phyloP scores from a whole-genome alignment of 2,797 vertebrate species.

The Prunella strophiata region DNA sequence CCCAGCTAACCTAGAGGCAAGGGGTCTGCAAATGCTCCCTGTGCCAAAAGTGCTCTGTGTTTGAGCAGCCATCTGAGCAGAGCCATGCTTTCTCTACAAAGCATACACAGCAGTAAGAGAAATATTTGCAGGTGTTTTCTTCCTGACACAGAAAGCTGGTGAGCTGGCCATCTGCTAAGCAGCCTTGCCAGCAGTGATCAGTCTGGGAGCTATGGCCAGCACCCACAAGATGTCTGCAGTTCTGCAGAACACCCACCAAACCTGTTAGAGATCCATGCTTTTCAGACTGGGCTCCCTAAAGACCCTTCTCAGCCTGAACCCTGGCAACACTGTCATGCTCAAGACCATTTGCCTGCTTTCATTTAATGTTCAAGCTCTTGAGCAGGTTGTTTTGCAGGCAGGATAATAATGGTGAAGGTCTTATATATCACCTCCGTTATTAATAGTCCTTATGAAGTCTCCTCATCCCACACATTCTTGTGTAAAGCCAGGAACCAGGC shows the following conservation, averaged over 20 bases:
- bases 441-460: not conserved
- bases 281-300: not conserved
- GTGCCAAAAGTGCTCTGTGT: not conserved
- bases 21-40: not conserved
- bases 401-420: not conserved
- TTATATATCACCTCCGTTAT: not conserved
- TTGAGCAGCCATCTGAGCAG: not conserved
- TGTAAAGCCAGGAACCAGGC: not conserved
- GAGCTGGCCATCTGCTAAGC: not conserved
- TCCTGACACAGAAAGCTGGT: not conserved
- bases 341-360: not conserved
- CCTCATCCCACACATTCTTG: not conserved
- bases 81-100: not conserved
- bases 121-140: not conserved
- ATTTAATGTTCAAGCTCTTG: not conserved
- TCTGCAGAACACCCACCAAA: not conserved
- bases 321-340: rapidly evolving
- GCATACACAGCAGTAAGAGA: not conserved
- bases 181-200: not conserved
- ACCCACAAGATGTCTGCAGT: not conserved
- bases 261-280: not conserved
- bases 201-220: not conserved
- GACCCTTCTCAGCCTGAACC: not conserved
- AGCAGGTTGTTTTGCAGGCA: not conserved
- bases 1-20: not conserved